A percentile compares a stretch with the other conserved stretches of the same genome.
phyloP scores from a whole-genome alignment of 2,797 vertebrate species.

The Onychomys arenicola region DNA sequence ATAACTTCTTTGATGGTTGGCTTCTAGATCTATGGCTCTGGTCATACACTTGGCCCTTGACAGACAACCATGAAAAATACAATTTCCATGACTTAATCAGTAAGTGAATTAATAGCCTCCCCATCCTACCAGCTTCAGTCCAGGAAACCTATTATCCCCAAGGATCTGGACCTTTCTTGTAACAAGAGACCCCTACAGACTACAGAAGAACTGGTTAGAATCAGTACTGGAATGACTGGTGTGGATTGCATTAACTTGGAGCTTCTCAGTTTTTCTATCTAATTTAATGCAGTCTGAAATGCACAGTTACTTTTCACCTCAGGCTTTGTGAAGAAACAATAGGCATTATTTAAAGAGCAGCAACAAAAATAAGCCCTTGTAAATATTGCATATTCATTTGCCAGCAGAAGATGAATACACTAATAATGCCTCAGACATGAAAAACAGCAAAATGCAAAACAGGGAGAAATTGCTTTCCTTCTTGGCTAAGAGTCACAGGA shows the following conservation, averaged over 20 bases:
- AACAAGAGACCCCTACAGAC: neutral
- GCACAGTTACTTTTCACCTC: constrained; percentile 39
- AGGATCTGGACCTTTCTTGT: neutral
- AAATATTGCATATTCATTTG: constrained; percentile 70
- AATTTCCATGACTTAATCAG: neutral
- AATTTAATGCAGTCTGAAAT: neutral
- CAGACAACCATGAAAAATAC: neutral
- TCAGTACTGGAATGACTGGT: neutral
- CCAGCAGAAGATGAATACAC: constrained; percentile 75
- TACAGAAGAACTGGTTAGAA: constrained; percentile 37
- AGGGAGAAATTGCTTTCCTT: constrained; percentile 69
- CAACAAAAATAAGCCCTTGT: constrained; percentile 76
- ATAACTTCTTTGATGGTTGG: neutral
- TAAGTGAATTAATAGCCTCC: neutral
- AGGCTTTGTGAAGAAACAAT: constrained; percentile 61
- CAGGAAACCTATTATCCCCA: neutral
- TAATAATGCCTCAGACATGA: constrained; percentile 70
- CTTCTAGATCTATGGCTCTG: neutral
- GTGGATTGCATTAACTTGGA: neutral
- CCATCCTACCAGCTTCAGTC: neutral
- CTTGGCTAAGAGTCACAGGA: constrained; percentile 67
- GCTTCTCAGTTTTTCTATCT: constrained; percentile 35
- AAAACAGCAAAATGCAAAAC: constrained; percentile 71
- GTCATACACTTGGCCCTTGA: neutral
- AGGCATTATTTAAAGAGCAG: constrained; percentile 77